Evolutionary conservation across 2,797 vertebrate genomes (phyloP).

Genomic region (Poeciliopsis turneri): DNA sequence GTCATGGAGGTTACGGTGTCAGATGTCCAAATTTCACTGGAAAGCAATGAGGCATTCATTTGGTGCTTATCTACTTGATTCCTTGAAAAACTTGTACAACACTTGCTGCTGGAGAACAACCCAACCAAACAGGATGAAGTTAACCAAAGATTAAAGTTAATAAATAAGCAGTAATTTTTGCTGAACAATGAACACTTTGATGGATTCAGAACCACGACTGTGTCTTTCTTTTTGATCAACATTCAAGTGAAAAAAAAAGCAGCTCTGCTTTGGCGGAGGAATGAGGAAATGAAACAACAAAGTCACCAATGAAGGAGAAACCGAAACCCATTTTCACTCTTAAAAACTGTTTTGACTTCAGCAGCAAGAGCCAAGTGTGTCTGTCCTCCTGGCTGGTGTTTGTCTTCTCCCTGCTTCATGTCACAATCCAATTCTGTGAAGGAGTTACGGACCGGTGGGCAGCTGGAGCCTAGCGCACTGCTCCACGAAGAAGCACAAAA

Average conservation of each 20-base stretch:
- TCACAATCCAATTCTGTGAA: constrained; percentile 27
- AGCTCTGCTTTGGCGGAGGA: constrained; percentile 18
- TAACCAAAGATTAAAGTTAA: constrained; percentile 1
- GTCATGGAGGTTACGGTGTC: not conserved
- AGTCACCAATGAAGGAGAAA: constrained; percentile 30
- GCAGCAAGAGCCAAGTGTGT: constrained; percentile 26
- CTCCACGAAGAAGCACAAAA: constrained; percentile 22
- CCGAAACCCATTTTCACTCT: constrained; percentile 20
- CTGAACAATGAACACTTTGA: not conserved
- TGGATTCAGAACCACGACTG: not conserved
- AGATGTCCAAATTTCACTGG: not conserved
- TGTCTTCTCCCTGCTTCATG: constrained; percentile 8
- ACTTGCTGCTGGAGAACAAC: not conserved
- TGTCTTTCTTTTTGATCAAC: constrained; percentile 6
- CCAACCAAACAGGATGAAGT: constrained; percentile 7
- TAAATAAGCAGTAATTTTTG: not conserved
- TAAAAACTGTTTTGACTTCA: constrained; percentile 3
- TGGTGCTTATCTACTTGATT: constrained; percentile 12
- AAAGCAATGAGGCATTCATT: constrained; percentile 9
- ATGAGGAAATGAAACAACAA: constrained; percentile 46
- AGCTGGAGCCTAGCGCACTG: constrained; percentile 25
- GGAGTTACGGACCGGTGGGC: constrained; percentile 38
- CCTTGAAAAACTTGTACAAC: constrained; percentile 8
- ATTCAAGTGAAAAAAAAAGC: constrained; percentile 11
- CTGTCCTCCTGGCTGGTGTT: not conserved